These are phyloP conservation scores for Sebastes fasciatus DNA, from an alignment of 2,113 vertebrate species.

Conservation along the genomic window DNA sequence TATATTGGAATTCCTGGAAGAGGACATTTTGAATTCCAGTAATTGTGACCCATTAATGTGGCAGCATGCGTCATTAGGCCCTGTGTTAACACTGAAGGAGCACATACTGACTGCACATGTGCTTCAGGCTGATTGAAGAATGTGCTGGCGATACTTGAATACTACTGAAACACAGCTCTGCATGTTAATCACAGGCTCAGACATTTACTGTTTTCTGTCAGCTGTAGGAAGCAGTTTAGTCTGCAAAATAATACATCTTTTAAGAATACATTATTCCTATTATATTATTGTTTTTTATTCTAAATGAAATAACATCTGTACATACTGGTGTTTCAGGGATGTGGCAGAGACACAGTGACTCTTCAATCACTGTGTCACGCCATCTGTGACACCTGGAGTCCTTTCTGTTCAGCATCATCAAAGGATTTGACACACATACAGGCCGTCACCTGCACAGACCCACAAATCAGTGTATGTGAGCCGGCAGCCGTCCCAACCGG, in stretches of 20 bases:
- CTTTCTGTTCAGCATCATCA: conserved; percentile 70
- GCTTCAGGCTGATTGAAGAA: conserved; percentile 39
- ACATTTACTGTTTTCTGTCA: not conserved
- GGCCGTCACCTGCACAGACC: conserved; percentile 61
- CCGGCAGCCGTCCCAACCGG: conserved; percentile 22
- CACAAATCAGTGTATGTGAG: conserved; percentile 43
- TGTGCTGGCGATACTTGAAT: conserved; percentile 25
- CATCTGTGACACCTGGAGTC: conserved; percentile 71
- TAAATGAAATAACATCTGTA: not conserved
- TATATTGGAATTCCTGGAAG: not conserved
- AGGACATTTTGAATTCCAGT: not conserved
- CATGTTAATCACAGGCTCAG: conserved; percentile 47
- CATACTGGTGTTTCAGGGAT: conserved; percentile 11
- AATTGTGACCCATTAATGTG: conserved; percentile 4
- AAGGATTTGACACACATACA: conserved; percentile 67
- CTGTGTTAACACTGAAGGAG: conserved; percentile 9
- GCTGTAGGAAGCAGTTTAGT: not conserved
- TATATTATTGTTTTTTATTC: not conserved
- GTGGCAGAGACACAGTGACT: conserved; percentile 31
- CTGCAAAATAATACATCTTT: conserved; percentile 12
- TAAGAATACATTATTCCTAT: not conserved
- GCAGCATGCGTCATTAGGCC: conserved; percentile 14
- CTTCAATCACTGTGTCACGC: conserved; percentile 24
- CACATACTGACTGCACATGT: conserved; percentile 19
- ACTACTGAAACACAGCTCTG: conserved; percentile 20